A percentile compares a stretch with the other conserved stretches of the same genome.
Conservation (phyloP, 2,797 vertebrate genomes). For the Hybognathus amarus region DNA sequence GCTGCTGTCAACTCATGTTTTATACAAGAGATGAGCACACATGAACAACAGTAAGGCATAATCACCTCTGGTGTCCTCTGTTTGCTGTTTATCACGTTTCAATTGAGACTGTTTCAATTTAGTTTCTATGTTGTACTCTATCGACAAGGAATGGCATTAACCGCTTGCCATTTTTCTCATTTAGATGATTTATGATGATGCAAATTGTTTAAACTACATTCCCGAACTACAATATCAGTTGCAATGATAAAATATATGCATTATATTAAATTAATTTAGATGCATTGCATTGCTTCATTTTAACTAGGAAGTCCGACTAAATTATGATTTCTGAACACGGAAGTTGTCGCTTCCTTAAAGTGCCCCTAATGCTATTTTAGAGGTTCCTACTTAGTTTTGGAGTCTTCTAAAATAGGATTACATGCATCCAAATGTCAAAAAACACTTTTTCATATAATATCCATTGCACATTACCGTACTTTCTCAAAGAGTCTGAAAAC, state of each 20-base stretch:
- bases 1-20: background rate
- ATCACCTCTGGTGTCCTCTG: background rate
- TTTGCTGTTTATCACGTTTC: background rate
- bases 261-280: background rate
- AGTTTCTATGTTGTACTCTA: background rate
- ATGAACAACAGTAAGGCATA: conserved; percentile 8
- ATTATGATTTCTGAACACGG: background rate
- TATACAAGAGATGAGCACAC: conserved; percentile 15
- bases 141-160: background rate
- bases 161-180: background rate
- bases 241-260: background rate
- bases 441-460: background rate
- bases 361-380: background rate
- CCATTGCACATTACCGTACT: background rate
- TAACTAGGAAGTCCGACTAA: background rate
- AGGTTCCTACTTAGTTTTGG: background rate
- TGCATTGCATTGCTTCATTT: background rate
- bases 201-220: background rate
- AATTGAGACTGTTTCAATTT: background rate
- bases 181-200: conserved; percentile 10
- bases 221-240: too few species aligned
- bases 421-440: background rate
- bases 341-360: background rate
- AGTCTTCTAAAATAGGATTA: background rate
- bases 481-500: background rate